Percentiles rank a stretch among this genome's conserved stretches.
Conservation (phyloP, 1,140 invertebrate genomes). For the roundworm (Caenorhabditis elegans) region DNA sequence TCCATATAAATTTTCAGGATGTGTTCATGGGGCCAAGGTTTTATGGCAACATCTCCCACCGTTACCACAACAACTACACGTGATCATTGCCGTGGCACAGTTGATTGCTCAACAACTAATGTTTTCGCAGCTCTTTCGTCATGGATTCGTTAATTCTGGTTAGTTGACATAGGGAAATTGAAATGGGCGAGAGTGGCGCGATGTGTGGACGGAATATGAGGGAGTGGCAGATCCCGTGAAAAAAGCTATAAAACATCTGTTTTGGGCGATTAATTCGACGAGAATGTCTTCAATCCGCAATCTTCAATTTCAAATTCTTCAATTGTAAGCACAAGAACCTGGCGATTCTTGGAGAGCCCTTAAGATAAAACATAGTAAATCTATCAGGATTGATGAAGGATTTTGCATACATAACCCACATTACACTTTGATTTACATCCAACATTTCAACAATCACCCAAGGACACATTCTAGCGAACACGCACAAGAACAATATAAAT, state of each 20-base stretch:
- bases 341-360: no score
- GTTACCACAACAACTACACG: conserved; percentile 59
- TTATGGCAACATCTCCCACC: conserved; percentile 62
- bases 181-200: not conserved
- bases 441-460: not conserved
- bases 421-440: conserved; percentile 32
- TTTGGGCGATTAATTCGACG: conserved; percentile 27
- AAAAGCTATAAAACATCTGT: conserved; percentile 30
- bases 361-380: not conserved
- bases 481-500: conserved; percentile 24
- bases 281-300: not conserved
- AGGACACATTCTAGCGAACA: conserved; percentile 17
- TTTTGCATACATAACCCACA: conserved; percentile 10
- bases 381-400: not conserved
- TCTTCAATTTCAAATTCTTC: conserved; percentile 6
- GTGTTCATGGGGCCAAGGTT: conserved; percentile 47
- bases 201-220: not conserved
- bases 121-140: conserved; percentile 63
- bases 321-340: no score
- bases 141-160: conserved; percentile 66
- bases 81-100: conserved; percentile 59
- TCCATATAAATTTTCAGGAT: no score
- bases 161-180: conserved; percentile 11
- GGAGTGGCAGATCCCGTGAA: conserved; percentile 30
- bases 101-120: conserved; percentile 66